Base-by-base conservation (phyloP, 2,888 invertebrate genomes). In the Drosophila greeni region DNA sequence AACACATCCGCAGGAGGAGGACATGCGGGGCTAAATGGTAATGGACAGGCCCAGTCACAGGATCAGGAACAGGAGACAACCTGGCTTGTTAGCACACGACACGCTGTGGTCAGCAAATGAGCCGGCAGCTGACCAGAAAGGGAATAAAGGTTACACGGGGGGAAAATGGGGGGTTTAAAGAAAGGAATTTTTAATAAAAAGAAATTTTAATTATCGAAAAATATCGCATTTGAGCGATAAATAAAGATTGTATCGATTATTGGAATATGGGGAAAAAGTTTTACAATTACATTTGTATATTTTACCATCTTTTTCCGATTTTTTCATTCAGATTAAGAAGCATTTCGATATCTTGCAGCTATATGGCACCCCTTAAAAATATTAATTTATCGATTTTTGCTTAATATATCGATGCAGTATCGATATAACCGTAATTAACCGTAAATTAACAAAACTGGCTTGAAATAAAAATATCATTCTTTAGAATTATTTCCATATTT, bases 51-150 rank as follows among this genome's bases (percentile, higher is more conserved):
- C 53, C 39, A 59, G 52, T 45, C 36, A 34, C 34, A 59, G 36
- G 49, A 26, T 48, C 53, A 73, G 54, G 57, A 71, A 36, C 59
- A 55, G 56, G 49, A 59, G 54, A 52, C 67, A 68, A 66, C 64
- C 70, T 69, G 66, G 69, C 80, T 81, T 81, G 81, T 81, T 81
- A 81, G 81, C 81, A 82, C 82, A 84, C 83, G 78, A 77, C 75
- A 80, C 72, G 66, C 56, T 81, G 82, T 76, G 81, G 81, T 81
- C 84, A 82, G 61, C 76, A 75, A 78, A 84, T 78, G 84, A 71
- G 60, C 66, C 65, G 71, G 57, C 76, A 78, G 79, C 80, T 81
- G 81, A 66, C 67, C 75, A 49, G 23, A 53, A 49, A 56, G 29
- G 52, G 45, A 24, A 42, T 56, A 31, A 6, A 26, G 40, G 14